These are phyloP conservation scores for Manis javanica DNA, from an alignment of 2,797 vertebrate genomes.

Conservation along the genomic window DNA sequence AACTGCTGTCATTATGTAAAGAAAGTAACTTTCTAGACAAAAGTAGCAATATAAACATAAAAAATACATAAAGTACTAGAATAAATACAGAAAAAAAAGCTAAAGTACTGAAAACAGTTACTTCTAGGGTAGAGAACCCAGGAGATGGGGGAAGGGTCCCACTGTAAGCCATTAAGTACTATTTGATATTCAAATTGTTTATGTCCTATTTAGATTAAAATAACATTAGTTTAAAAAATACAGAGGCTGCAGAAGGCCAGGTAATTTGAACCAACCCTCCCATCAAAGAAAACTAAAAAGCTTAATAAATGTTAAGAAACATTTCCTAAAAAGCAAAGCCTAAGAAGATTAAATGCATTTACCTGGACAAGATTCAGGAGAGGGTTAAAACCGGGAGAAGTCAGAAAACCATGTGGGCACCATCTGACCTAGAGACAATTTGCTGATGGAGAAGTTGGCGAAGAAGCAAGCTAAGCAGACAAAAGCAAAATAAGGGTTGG, in stretches of 20 bases:
- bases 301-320: not conserved
- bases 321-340: constrained; percentile 3
- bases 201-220: constrained; percentile 33
- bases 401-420: not conserved
- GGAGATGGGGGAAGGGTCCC: not conserved
- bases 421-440: not conserved
- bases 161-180: not conserved
- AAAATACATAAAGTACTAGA: not conserved
- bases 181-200: constrained; percentile 32
- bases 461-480: not conserved
- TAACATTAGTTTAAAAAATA: not conserved
- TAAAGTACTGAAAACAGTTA: not conserved
- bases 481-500: not conserved
- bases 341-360: constrained; percentile 1
- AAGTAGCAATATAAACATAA: not conserved
- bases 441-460: not conserved
- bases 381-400: not conserved
- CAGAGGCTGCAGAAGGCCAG: not conserved
- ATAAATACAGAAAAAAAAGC: not conserved
- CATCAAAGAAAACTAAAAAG: constrained; percentile 11
- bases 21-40: not conserved
- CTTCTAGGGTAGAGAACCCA: not conserved
- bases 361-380: not conserved
- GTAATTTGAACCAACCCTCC: not conserved
- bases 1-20: not conserved